Conservation (phyloP, 2,888 invertebrate species). For the Philonicus albiceps region DNA sequence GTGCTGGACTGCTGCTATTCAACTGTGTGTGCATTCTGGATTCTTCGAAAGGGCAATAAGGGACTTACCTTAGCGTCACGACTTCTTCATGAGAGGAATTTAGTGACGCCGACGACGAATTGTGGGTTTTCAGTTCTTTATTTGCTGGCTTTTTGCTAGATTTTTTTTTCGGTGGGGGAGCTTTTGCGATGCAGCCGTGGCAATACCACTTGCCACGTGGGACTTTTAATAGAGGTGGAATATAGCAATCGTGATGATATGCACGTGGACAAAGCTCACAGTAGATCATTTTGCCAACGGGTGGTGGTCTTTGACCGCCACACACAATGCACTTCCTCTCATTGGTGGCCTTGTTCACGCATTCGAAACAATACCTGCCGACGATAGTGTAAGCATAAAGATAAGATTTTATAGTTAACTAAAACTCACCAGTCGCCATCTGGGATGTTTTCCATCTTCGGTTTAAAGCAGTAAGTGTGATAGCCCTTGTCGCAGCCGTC, state of each 20-base stretch:
- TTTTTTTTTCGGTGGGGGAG: constrained; percentile 77
- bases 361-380: constrained; percentile 91
- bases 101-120: constrained; percentile 58
- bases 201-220: constrained; percentile 92
- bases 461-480: constrained; percentile 98
- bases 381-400: neutral
- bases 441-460: constrained; percentile 94
- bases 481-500: constrained; percentile 99
- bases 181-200: constrained; percentile 83
- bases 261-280: constrained; percentile 92
- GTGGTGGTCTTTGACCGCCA: constrained; percentile 73
- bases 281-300: constrained; percentile 73
- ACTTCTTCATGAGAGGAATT: constrained; percentile 63
- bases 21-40: neutral
- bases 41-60: neutral
- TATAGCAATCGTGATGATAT: constrained; percentile 92
- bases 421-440: constrained; percentile 91
- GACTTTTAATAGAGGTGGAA: constrained; percentile 83
- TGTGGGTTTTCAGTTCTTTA: constrained; percentile 64
- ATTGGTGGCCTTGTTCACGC: constrained; percentile 91
- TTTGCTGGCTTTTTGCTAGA: constrained; percentile 68
- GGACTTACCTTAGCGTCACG: constrained; percentile 59
- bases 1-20: constrained; percentile 68
- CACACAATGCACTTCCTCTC: constrained; percentile 95
- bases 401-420: neutral